These are phyloP conservation scores for Mactromeris polynyma DNA, from an alignment of 2,888 invertebrate species.

Conservation along the genomic window DNA sequence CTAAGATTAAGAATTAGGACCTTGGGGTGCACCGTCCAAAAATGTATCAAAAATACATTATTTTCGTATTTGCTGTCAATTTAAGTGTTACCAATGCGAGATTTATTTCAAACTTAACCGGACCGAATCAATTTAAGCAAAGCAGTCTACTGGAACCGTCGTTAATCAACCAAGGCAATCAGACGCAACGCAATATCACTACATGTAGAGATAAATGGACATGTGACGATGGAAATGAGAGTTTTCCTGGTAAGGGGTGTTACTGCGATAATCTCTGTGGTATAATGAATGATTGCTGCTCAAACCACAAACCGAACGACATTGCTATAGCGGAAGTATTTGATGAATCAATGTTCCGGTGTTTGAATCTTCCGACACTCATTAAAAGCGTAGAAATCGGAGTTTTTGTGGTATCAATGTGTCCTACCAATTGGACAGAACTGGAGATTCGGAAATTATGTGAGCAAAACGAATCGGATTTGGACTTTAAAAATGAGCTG, in stretches of 20 bases:
- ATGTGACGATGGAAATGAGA: neutral
- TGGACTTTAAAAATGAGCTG: neutral
- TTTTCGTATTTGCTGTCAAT: neutral
- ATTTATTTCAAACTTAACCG: neutral
- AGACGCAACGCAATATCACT: neutral
- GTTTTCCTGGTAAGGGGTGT: neutral
- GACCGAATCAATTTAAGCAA: neutral
- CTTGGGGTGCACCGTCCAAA: neutral
- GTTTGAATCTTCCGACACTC: neutral
- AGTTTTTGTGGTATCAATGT: neutral
- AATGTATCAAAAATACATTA: neutral
- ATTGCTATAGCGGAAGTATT: neutral
- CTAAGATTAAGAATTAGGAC: neutral
- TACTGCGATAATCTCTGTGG: neutral
- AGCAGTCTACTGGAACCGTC: neutral
- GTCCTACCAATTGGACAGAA: neutral
- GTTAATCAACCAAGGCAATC: neutral
- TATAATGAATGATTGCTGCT: neutral
- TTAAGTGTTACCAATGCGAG: neutral
- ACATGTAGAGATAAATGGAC: neutral
- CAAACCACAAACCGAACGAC: neutral
- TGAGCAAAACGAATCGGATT: neutral
- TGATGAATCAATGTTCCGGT: neutral
- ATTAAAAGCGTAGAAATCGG: neutral
- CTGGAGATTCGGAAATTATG: neutral